Conservation (phyloP, 2,888 invertebrate species). For the Drosophila acutilabella region DNA sequence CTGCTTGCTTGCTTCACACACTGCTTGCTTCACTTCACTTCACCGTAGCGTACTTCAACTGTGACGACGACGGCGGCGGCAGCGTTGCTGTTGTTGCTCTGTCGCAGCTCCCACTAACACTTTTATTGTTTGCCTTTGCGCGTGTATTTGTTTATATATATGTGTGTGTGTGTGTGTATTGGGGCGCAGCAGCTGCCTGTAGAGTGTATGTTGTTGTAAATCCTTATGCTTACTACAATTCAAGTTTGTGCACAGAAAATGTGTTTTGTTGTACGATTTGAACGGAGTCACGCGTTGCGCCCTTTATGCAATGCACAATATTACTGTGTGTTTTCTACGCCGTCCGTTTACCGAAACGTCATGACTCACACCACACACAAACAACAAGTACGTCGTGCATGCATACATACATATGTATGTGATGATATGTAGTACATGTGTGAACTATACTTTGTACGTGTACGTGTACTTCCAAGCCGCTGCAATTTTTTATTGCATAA, state of each 20-base stretch:
- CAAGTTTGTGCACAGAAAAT: constrained; percentile 11
- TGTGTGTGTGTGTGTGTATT: constrained; percentile 12
- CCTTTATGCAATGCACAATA: constrained; percentile 69
- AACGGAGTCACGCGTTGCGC: constrained; percentile 53
- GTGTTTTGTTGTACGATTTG: background rate
- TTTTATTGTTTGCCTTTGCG: constrained; percentile 8
- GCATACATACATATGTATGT: constrained; percentile 21
- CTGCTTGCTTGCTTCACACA: constrained; percentile 23
- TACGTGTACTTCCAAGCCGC: constrained; percentile 7
- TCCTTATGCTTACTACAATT: constrained; percentile 34
- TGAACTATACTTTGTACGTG: constrained; percentile 1
- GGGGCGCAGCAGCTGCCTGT: constrained; percentile 46
- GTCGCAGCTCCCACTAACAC: constrained; percentile 22
- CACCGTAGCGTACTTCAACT: constrained; percentile 66
- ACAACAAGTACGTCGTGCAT: constrained; percentile 59
- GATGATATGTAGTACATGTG: constrained; percentile 24
- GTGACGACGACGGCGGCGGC: constrained; percentile 54
- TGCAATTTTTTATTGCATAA: background rate
- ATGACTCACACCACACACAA: constrained; percentile 76
- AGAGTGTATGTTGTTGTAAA: background rate
- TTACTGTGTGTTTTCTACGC: constrained; percentile 60
- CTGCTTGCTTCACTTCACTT: constrained; percentile 34
- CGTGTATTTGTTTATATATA: constrained; percentile 8
- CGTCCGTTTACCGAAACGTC: constrained; percentile 70
- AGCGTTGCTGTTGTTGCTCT: constrained; percentile 21